phyloP scores from a whole-genome alignment of 2,113 vertebrate genomes.

The Pseudolaguvia tuberculata region DNA sequence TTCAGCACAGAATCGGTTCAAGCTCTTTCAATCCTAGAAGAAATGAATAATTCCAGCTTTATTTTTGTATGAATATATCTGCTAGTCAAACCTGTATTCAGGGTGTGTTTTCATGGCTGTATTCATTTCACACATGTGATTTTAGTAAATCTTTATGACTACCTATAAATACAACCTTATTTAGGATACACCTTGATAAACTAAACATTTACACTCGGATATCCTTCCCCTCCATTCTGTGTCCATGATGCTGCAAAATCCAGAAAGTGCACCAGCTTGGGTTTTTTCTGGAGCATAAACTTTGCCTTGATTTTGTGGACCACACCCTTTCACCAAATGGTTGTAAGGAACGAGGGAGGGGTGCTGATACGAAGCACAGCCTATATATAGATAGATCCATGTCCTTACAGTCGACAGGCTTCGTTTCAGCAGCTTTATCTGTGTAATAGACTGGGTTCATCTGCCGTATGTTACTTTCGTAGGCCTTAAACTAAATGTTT shows the following conservation, averaged over 20 bases:
- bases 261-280: background rate
- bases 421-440: slow-evolving; percentile 3
- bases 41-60: background rate
- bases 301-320: background rate
- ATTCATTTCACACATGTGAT: no score
- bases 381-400: slow-evolving; percentile 23
- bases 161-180: no score
- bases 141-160: no score
- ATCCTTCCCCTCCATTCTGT: background rate
- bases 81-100: background rate
- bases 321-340: slow-evolving; percentile 18
- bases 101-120: background rate
- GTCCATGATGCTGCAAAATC: slow-evolving; percentile 26
- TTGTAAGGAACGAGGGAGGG: background rate
- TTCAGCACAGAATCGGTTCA: background rate
- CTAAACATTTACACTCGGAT: background rate
- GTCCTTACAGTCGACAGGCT: slow-evolving; percentile 11
- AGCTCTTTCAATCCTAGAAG: background rate
- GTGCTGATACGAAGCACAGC: slow-evolving; percentile 4
- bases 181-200: background rate
- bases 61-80: background rate
- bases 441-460: slow-evolving; percentile 27
- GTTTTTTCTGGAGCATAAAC: background rate
- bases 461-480: background rate
- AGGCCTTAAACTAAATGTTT: background rate